Evolutionary conservation across 2,888 invertebrate species (phyloP).

Genomic region (Xylota segnis): DNA sequence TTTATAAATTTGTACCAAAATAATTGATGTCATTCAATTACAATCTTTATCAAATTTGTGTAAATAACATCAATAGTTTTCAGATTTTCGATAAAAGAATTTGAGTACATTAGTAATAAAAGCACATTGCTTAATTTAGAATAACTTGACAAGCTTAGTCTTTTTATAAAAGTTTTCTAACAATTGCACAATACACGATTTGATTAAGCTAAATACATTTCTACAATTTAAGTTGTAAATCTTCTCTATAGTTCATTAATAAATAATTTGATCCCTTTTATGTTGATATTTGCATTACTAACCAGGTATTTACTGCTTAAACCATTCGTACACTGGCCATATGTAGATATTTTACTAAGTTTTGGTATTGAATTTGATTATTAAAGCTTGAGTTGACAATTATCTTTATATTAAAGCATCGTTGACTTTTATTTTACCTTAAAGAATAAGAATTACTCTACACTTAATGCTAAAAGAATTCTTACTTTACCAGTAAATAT

Average conservation of each 20-base stretch:
- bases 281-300: conserved; percentile 57
- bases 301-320: conserved; percentile 50
- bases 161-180: conserved; percentile 35
- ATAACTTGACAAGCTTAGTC: conserved; percentile 28
- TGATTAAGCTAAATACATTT: conserved; percentile 46
- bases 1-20: conserved; percentile 72
- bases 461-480: conserved; percentile 19
- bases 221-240: conserved; percentile 32
- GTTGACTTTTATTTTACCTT: conserved; percentile 47
- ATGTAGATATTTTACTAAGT: conserved; percentile 40
- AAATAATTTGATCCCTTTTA: conserved; percentile 70
- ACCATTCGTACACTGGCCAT: conserved; percentile 36
- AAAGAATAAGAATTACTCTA: conserved; percentile 20
- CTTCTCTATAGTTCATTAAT: conserved; percentile 32
- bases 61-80: conserved; percentile 23
- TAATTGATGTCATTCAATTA: conserved; percentile 55
- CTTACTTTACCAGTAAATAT: conserved; percentile 2
- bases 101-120: conserved; percentile 7
- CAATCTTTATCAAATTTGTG: conserved; percentile 25
- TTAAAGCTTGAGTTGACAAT: conserved; percentile 71
- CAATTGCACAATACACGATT: conserved; percentile 28
- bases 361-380: conserved; percentile 48
- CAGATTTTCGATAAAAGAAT: conserved; percentile 32
- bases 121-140: conserved; percentile 11
- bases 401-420: conserved; percentile 63